phyloP scores from a whole-genome alignment of 2,797 vertebrate genomes.

The Lepilemur septentrionalis region DNA sequence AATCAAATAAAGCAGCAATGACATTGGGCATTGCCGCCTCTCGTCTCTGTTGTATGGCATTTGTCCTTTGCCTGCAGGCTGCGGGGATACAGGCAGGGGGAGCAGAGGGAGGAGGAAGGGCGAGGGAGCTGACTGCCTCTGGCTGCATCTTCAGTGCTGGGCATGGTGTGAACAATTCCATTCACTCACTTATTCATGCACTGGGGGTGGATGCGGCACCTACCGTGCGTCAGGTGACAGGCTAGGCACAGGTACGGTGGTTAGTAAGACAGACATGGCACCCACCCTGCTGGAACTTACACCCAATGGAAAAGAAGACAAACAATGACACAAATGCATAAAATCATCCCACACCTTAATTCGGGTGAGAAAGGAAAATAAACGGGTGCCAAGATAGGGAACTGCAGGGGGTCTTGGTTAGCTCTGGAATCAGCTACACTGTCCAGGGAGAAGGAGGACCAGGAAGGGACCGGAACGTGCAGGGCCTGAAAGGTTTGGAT shows the following conservation, averaged over 20 bases:
- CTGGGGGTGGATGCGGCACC: neutral
- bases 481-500: neutral
- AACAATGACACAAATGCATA: neutral
- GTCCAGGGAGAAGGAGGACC: neutral
- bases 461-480: fast-evolving
- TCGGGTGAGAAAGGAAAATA: neutral
- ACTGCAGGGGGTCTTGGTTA: fast-evolving
- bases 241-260: neutral
- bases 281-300: neutral
- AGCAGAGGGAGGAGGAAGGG: neutral
- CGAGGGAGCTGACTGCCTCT: neutral
- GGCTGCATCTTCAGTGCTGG: neutral
- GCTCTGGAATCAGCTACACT: neutral
- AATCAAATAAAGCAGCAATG: constrained; percentile 44
- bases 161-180: fast-evolving
- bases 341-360: neutral
- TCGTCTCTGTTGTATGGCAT: neutral
- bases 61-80: constrained; percentile 50
- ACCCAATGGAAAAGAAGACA: neutral
- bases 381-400: neutral
- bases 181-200: neutral
- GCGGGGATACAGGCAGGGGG: neutral
- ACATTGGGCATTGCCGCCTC: neutral
- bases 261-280: neutral
- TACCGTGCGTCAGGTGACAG: fast-evolving